Conservation (phyloP, 2,113 vertebrate species). For the Bolborhynchus lineola region DNA sequence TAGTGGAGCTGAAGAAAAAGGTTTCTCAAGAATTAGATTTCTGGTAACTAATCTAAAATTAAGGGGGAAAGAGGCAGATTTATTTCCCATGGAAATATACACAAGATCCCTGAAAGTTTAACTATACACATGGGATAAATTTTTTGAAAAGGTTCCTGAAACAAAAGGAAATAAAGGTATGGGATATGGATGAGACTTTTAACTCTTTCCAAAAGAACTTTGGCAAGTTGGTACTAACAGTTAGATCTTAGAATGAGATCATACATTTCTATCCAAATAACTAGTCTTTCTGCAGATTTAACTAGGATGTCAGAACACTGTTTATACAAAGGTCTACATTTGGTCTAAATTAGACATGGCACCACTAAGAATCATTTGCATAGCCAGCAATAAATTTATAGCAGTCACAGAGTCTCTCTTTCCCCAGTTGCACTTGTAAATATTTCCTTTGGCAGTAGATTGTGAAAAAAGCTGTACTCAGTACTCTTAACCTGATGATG, state of each 20-base stretch:
- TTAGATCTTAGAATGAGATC: neutral
- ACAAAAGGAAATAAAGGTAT: neutral
- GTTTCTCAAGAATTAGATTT: neutral
- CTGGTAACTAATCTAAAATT: neutral
- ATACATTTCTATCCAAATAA: neutral
- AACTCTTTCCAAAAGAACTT: neutral
- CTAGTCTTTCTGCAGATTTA: neutral
- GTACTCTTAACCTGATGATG: neutral
- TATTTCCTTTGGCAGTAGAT: constrained; percentile 33
- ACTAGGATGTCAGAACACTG: neutral
- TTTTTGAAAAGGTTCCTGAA: neutral
- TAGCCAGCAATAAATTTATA: constrained; percentile 33
- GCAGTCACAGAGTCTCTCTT: neutral
- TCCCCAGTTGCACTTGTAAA: neutral
- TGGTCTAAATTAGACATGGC: constrained; percentile 27
- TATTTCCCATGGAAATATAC: neutral
- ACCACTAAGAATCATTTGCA: neutral
- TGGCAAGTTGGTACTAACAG: neutral
- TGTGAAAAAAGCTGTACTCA: neutral
- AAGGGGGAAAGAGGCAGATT: accelerated
- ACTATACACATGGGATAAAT: neutral
- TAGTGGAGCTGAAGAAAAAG: neutral
- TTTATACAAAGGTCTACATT: constrained; percentile 23
- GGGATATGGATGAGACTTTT: neutral
- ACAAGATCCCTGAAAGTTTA: neutral